These are phyloP conservation scores for Lepidurus packardi DNA, from an alignment of 1,140 invertebrate genomes.

Conservation along the genomic window DNA sequence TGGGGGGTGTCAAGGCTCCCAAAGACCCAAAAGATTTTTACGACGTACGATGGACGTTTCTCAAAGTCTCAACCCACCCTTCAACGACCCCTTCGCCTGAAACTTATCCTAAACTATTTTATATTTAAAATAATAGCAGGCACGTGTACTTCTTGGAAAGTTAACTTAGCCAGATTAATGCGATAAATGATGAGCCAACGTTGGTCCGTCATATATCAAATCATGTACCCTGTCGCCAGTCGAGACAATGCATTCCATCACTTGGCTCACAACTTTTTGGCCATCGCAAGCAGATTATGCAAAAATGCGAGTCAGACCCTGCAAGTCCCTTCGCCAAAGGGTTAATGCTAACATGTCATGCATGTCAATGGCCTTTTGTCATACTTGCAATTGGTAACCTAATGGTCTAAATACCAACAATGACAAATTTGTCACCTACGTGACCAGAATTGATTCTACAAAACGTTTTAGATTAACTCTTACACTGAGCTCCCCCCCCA, in stretches of 20 bases:
- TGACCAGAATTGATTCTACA: neutral
- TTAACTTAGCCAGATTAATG: neutral
- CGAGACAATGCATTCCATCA: conserved; percentile 6
- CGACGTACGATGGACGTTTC: neutral
- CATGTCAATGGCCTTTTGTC: neutral
- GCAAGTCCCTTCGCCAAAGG: neutral
- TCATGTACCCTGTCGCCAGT: conserved; percentile 10
- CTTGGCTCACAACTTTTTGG: neutral
- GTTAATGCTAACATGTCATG: neutral
- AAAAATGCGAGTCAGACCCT: neutral
- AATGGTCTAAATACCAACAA: neutral
- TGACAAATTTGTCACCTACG: neutral
- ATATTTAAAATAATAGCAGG: neutral
- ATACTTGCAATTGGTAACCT: neutral
- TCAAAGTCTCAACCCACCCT: neutral
- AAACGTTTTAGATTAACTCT: neutral
- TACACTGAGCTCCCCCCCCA: neutral
- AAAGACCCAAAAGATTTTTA: too few species aligned
- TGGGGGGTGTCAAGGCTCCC: neutral
- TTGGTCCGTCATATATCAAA: conserved; percentile 1
- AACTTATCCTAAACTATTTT: neutral
- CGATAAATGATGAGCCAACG: neutral
- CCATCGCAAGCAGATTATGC: neutral
- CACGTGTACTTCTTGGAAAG: neutral
- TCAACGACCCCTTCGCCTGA: neutral